Conservation (phyloP, 1,140 invertebrate species). For the Hypothenemus hampei region DNA sequence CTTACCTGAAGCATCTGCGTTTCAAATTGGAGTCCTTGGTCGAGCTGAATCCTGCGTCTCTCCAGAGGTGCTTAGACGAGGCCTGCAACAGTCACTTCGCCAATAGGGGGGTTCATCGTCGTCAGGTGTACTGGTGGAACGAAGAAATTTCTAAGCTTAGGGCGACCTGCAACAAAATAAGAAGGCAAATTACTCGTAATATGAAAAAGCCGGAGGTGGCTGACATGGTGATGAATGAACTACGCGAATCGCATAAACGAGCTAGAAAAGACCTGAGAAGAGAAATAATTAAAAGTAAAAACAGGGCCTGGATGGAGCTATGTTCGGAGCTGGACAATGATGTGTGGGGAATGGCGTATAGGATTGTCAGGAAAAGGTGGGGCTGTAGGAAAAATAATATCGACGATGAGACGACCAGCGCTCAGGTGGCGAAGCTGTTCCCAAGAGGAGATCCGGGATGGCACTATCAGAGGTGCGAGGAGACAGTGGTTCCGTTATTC, state of each 20-base stretch:
- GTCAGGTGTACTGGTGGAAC: constrained; percentile 3
- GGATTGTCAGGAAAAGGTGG: constrained; percentile 12
- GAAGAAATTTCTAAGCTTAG: background rate
- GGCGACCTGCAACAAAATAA: background rate
- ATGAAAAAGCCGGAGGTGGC: background rate
- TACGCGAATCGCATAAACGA: constrained; percentile 2
- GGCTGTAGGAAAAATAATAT: background rate
- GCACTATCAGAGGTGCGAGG: background rate
- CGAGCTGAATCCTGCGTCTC: background rate
- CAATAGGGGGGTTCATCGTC: background rate
- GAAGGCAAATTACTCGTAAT: background rate
- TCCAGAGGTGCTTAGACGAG: background rate
- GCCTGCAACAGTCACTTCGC: background rate
- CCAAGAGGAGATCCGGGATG: background rate
- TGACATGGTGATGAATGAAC: background rate
- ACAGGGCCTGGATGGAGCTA: constrained; percentile 8
- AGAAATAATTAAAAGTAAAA: constrained; percentile 2
- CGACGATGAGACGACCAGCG: background rate
- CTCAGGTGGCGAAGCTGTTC: background rate
- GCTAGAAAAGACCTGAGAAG: background rate
- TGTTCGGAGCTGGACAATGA: constrained; percentile 26
- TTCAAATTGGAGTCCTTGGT: background rate
- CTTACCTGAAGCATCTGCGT: background rate
- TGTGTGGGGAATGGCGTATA: constrained; percentile 24
- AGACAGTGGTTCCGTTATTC: constrained; percentile 6